Base-by-base conservation (phyloP, 2,797 vertebrate genomes). In the Acanthiza pusilla region DNA sequence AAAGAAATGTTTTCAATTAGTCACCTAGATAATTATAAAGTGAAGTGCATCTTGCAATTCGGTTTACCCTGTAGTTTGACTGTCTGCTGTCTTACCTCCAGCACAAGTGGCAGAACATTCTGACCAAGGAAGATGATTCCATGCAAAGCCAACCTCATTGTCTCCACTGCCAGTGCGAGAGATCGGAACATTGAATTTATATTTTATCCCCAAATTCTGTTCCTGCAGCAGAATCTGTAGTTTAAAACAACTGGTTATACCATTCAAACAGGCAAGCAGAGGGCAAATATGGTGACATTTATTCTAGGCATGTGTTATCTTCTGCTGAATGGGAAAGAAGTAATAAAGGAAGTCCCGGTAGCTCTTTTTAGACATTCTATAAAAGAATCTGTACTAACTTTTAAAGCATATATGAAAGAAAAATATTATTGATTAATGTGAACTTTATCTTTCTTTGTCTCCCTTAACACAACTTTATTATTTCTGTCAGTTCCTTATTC, bases 111-210 rank as follows among this genome's bases (percentile, higher is more conserved):
- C 98, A 13, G 99, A 99, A 96, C 99, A 99, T 75, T 99, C 99
- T 58, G 99, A 99, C 99, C 99, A 99, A 85, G 99, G 98, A 90
- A 99, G 97, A 95, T 99, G 98, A 97, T 98, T 98, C 99, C 99
- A 99, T 38, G 98, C 97, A 98, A 99, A 99, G 94, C 99, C 98
- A 96, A 99, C 99, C 97, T 99, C 99, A 91, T 99, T 99, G 98
- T 99, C 99, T 42, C 99, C 99, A 71, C 99, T 99, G 89, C 99
- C 99, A 25, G 98, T 99, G 30, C 99, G 98, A 97, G 98, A 98
- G 97, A 99, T 99, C 75, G 99, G 99, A 94, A 99, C 99, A 63
- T 98, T 99, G 98, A 99, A 99, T 95, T 98, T 99, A 98, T 99
- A 99, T 74, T 97, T 98, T 97, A 99, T 99, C 87, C 99, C 99